Conservation (phyloP, 2,113 vertebrate genomes). For the Haemorhous mexicanus region DNA sequence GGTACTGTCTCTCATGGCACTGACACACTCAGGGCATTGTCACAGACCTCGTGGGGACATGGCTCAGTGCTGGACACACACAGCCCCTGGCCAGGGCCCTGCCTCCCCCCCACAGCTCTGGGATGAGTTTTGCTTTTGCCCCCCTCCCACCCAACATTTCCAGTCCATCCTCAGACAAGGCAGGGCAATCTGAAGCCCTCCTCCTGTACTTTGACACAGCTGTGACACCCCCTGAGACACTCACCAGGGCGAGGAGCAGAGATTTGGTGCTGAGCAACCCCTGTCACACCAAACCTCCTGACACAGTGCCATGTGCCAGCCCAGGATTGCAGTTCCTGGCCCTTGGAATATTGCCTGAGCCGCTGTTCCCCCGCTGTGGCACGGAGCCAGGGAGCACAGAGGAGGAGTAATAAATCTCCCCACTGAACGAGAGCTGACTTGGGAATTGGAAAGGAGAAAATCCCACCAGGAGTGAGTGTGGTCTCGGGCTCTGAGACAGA, state of each 20-base stretch:
- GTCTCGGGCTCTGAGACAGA: constrained; percentile 23
- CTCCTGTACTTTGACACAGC: neutral
- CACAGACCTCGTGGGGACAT: neutral
- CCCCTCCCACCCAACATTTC: neutral
- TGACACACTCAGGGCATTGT: neutral
- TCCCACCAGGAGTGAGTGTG: constrained; percentile 18
- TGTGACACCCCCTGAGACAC: neutral
- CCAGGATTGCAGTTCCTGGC: neutral
- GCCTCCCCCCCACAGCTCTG: neutral
- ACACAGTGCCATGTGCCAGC: accelerated
- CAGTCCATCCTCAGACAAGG: accelerated
- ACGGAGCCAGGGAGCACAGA: neutral
- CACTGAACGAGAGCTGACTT: constrained; percentile 26
- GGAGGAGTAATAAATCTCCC: constrained; percentile 35
- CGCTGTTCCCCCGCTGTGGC: neutral
- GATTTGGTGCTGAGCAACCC: neutral
- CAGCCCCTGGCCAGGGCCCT: neutral
- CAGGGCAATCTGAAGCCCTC: neutral
- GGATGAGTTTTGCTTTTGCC: neutral
- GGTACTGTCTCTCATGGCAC: accelerated
- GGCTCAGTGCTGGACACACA: neutral
- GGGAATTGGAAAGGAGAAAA: constrained; percentile 51
- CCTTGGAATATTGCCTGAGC: neutral
- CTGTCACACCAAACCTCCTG: neutral
- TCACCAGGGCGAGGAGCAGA: neutral